Conservation (phyloP, 2,797 vertebrate genomes). For the Lepus townsendii region DNA sequence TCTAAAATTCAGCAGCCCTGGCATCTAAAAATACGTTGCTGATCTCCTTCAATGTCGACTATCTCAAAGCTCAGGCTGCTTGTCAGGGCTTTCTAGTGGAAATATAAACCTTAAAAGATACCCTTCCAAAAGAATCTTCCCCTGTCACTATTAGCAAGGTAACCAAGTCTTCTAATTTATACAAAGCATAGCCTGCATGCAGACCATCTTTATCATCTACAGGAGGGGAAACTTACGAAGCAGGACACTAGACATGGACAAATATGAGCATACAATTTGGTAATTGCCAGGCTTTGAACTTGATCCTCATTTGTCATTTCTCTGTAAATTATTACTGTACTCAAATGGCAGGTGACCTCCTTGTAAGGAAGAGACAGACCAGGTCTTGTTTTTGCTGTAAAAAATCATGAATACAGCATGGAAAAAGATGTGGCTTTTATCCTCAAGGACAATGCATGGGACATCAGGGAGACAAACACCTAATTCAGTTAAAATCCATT, state of each 20-base stretch:
- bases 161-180: background rate
- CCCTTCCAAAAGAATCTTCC: background rate
- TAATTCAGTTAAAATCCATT: conserved; percentile 29
- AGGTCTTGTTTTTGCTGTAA: background rate
- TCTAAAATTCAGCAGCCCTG: conserved; percentile 39
- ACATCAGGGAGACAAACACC: background rate
- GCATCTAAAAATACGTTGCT: conserved; percentile 54
- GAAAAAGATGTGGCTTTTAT: background rate
- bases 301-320: conserved; percentile 25
- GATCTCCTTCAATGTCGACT: conserved; percentile 17
- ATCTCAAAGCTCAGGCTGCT: conserved; percentile 2
- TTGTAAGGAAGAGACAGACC: background rate
- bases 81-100: background rate
- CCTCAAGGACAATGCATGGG: conserved; percentile 10
- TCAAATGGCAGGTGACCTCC: background rate
- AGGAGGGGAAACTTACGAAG: background rate
- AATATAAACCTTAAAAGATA: conserved; percentile 25
- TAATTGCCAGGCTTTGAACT: background rate
- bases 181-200: background rate
- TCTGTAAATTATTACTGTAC: conserved; percentile 11
- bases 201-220: background rate
- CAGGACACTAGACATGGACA: background rate
- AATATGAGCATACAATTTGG: background rate
- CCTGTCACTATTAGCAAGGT: background rate
- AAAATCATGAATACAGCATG: background rate